phyloP scores from a whole-genome alignment of 1,140 invertebrate genomes.

The Argopecten irradians region DNA sequence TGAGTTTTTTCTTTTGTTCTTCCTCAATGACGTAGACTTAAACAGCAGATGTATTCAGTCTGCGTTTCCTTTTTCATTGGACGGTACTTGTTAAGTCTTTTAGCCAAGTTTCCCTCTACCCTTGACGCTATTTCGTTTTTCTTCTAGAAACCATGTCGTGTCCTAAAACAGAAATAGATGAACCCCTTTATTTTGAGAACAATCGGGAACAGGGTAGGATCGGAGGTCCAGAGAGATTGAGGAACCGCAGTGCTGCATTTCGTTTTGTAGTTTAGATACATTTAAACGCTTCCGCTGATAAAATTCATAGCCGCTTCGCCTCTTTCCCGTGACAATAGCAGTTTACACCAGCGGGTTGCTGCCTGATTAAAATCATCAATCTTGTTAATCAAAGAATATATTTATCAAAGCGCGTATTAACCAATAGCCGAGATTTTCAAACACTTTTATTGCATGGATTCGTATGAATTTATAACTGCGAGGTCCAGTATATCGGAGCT shows the following conservation, averaged over 20 bases:
- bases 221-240: neutral
- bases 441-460: conserved; percentile 23
- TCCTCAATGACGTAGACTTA: too few species aligned
- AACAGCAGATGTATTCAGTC: too few species aligned
- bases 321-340: neutral
- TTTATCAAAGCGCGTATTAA: conserved; percentile 22
- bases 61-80: too few species aligned
- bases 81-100: too few species aligned
- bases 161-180: neutral
- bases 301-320: neutral
- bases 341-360: neutral
- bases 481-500: neutral
- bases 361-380: conserved; percentile 18
- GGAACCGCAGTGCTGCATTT: neutral
- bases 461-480: neutral
- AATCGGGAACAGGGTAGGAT: neutral
- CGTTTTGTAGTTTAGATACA: neutral
- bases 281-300: neutral
- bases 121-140: neutral
- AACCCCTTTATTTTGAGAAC: neutral
- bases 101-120: too few species aligned
- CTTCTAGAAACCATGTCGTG: neutral
- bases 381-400: conserved; percentile 19
- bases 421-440: neutral
- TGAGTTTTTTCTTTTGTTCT: too few species aligned